Evolutionary conservation across 2,113 vertebrate genomes (phyloP).

Genomic region (Halichoerus grypus): DNA sequence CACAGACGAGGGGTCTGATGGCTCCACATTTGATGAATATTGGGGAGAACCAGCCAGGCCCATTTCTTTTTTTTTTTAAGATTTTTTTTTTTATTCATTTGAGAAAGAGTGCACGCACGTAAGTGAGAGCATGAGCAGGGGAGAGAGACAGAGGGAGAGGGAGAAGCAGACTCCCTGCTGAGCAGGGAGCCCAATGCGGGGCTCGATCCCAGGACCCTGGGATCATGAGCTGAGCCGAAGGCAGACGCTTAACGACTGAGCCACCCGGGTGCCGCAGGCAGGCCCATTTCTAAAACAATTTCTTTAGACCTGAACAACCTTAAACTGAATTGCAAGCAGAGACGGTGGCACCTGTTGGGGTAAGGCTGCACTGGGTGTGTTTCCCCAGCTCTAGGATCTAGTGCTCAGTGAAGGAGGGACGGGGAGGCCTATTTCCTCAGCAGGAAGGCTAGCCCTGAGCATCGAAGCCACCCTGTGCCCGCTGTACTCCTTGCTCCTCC

Average conservation of each 20-base stretch:
- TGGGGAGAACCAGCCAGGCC: background rate
- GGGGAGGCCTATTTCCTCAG: background rate
- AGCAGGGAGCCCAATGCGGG: background rate
- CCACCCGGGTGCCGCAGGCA: background rate
- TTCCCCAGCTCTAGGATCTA: background rate
- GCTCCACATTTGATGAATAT: background rate
- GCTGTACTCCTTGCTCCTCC: background rate
- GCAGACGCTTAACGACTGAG: background rate
- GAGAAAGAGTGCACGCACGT: no score
- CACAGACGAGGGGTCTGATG: background rate
- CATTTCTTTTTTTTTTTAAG: no score
- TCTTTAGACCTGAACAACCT: background rate
- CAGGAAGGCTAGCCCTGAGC: background rate
- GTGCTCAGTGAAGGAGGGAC: background rate
- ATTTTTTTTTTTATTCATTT: no score
- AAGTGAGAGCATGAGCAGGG: no score
- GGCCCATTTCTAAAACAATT: background rate
- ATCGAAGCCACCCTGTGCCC: background rate
- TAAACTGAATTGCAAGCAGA: background rate
- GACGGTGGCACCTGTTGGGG: background rate
- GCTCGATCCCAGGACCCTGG: background rate
- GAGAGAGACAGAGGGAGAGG: background rate
- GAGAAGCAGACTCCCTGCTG: background rate
- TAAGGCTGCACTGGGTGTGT: fast-evolving
- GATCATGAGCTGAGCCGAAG: background rate